Evolutionary conservation across 2,888 invertebrate species (phyloP), one percentile per base, ranked within the genome.

Genomic region (Drosophila atripex): DNA sequence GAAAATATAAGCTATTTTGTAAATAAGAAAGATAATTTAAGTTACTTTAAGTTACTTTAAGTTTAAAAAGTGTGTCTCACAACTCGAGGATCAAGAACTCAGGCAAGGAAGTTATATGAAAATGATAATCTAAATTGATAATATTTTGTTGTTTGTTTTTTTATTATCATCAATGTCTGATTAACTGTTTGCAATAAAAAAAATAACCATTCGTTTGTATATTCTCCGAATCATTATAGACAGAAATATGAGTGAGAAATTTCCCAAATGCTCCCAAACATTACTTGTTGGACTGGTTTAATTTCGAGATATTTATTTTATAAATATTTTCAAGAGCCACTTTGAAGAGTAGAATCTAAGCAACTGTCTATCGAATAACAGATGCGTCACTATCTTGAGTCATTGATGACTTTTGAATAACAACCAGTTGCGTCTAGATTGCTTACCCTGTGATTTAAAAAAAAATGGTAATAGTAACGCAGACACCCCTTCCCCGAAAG

Each of bases 341-440:
- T 50, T 9, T 6, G 23, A 30, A 39, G 6, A 1, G 12, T 4
- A 12, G 3, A 54, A 30, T 35, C 28, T 45, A 14, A n/a, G 28
- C 43, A 56, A 30, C 21, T 63, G 43, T 23, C 5, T 4, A n/a
- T 21, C 63, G 38, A 45, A 66, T 66, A 53, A 46, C n/a, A 16
- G 38, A 46, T 68, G 63, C 68, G 32, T 65, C 69, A 69, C 16
- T 9, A 38, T 32, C 47, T 14, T 2, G 35, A 35, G 21, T 32
- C 46, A 41, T 32, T 35, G 69, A 55, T 39, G 70, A 39, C 65
- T 47, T 68, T 64, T 53, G 16, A 68, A 68, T 64, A 64, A 68
- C 68, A 64, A 64, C 63, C 63, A 64, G 63, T 64, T 64, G 63
- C 69, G 45, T 64, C 8, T 4, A 23, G 56, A 18, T 38, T 65